Evolutionary conservation across 2,797 vertebrate species (phyloP), one percentile per base, ranked within the genome.

Genomic region (Pseudochaenichthys georgianus): DNA sequence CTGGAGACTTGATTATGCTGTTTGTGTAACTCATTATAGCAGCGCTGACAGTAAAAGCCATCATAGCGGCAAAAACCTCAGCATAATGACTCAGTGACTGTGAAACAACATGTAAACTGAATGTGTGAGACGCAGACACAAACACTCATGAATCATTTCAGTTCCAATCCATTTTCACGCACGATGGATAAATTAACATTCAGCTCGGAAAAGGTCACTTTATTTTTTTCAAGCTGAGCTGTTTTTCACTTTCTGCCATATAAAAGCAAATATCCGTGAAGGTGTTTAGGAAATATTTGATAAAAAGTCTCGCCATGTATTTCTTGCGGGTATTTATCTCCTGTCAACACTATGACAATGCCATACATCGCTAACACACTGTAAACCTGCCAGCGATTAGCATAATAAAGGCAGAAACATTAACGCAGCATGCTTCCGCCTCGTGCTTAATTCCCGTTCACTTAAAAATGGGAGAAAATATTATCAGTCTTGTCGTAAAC

Each of bases 171-270:
- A 19, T 70, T 87, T 86, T 83, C 69, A 87, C 77, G 86, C 77
- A 80, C 69, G 54, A 68, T 73, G 77, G 70, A 78, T 83, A 77
- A 91, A 89, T 93, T 70, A 87, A 83, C 88, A 89, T 91, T 89
- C 77, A 52, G 65, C 80, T 85, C 61, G 9, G 42, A 50, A 89
- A 90, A 91, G 70, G 90, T 89, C 87, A 81, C 43, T 75, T 77
- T 68, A 38, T 72, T 21, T 21, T 21, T 21, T 63, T 83, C 50
- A 19, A 43, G 67, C 48, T 52, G 60, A 48, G 21, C 28, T 64
- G 62, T 81, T 50, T 76, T 78, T 58, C 21, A 42, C 34, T 65
- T 69, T 73, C 47, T 71, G 51, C 48, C 48, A 57, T 38, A 75
- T 66, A 61, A 28, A 77, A 16, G 34, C 43, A 78, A 76, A 82